Percentiles rank a stretch among this genome's conserved stretches.
Conservation (phyloP, 1,140 invertebrate genomes). For the Drosophila ohnishii region DNA sequence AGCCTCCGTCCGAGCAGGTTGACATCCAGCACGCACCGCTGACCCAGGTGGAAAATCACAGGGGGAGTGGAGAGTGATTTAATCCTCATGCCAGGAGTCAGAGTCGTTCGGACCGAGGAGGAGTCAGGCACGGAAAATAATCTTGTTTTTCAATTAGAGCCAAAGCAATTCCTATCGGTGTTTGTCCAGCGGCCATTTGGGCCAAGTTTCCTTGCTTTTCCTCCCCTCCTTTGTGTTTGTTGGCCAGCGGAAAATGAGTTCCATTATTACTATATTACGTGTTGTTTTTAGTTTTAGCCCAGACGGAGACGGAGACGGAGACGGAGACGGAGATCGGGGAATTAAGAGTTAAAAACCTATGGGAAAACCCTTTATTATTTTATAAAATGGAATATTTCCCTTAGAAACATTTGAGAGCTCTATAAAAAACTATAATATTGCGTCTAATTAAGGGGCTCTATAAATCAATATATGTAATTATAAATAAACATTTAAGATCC, state of each 20-base stretch:
- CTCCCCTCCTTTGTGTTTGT: neutral
- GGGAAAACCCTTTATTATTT: neutral
- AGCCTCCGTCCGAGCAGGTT: constrained; percentile 47
- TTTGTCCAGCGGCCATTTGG: constrained; percentile 13
- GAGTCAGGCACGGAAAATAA: constrained; percentile 17
- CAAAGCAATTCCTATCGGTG: constrained; percentile 21
- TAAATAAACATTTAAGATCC: too few relatives aligned
- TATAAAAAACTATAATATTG: too few relatives aligned
- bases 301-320: neutral
- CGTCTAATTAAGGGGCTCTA: too few relatives aligned
- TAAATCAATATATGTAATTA: too few relatives aligned
- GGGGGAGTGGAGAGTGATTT: neutral
- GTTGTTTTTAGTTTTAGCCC: neutral
- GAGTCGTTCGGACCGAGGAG: too few relatives aligned
- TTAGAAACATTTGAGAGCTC: too few relatives aligned
- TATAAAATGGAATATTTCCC: neutral
- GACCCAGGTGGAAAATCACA: constrained; percentile 26
- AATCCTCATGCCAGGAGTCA: constrained; percentile 33
- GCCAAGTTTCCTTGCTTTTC: neutral
- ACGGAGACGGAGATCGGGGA: neutral
- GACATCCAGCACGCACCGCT: constrained; percentile 44
- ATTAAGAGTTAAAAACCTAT: neutral
- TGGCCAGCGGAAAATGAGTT: constrained; percentile 1
- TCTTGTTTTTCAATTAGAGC: constrained; percentile 35
- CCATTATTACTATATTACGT: neutral